A percentile compares a stretch with the other conserved stretches of the same genome.
These are phyloP conservation scores for Parazoanthus swiftii DNA, from an alignment of 92 coral and sea anemone genomes.

Conservation along the genomic window DNA sequence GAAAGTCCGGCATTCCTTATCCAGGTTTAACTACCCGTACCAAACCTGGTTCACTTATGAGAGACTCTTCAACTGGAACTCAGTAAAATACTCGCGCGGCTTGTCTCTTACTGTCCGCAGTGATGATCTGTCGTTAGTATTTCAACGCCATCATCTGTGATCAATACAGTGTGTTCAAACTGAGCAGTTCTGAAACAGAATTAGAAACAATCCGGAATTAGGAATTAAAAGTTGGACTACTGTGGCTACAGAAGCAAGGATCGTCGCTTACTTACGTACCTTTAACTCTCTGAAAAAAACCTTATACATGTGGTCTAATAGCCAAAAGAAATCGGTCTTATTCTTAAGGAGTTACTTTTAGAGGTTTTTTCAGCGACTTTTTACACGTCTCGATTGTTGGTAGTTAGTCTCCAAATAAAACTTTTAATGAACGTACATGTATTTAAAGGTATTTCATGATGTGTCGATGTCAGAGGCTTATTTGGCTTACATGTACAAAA, in stretches of 20 bases:
- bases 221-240: neutral
- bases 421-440: too few species aligned
- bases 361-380: neutral
- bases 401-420: too few species aligned
- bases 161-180: conserved; percentile 90
- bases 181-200: conserved; percentile 75
- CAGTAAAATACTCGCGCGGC: neutral
- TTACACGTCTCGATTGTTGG: neutral
- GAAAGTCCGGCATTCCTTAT: neutral
- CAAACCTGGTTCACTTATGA: neutral
- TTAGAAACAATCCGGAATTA: neutral
- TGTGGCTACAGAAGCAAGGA: neutral
- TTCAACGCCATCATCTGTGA: conserved; percentile 82
- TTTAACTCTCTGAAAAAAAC: too few species aligned
- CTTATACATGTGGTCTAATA: too few species aligned
- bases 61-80: neutral
- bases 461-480: too few species aligned
- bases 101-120: neutral
- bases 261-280: too few species aligned
- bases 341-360: too few species aligned
- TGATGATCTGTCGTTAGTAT: conserved; percentile 69
- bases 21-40: neutral
- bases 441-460: too few species aligned
- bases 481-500: too few species aligned
- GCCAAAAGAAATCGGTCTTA: too few species aligned